Base-by-base conservation (phyloP, 2,888 invertebrate genomes). In the Drosophila paranaensis region DNA sequence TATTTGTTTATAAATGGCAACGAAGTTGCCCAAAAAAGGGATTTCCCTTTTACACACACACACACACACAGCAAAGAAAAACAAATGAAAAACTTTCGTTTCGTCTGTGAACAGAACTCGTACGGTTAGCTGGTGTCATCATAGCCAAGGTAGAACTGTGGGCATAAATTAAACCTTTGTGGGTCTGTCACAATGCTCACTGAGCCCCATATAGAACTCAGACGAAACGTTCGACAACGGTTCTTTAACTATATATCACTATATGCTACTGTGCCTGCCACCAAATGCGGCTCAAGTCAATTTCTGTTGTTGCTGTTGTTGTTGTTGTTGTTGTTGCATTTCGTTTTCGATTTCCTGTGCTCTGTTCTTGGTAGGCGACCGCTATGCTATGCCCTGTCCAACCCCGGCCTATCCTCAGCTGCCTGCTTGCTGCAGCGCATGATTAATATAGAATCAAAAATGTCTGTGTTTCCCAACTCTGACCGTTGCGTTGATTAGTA, bases 41-140 rank as follows among this genome's bases (percentile, higher is more conserved):
- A 77, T 88, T 90, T 90, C 90, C 90, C 90, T 87, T 88, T 88
- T 86, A 67, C 57, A 61, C 60, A 60, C 40, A 51, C 33, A 14
- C 16, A 63, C 43, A 60, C 40, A 51, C 33, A 14, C 16, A 63
- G 40, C 40, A 58, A 27, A 14, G 43, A 45, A 4, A 13, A 40
- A 64, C 70, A 79, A 81, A 76, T 69, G 55, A 58, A 56, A 72
- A 77, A 88, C 90, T 88, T 90, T 90, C 90, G 70, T 85, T 87
- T 73, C 60, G 73, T 69, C 69, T 77, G 70, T 62, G 63, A 74
- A 73, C 66, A 77, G 60, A 81, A 79, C 62, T 79, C 62, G 64
- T 61, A 60, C 62, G 62, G 77, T 54, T 72, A 78, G 50, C 71
- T 71, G 64, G 68, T 77, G 55, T 61, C 55, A 48, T 40, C 20